Evolutionary conservation across 1,140 invertebrate species (phyloP).

Genomic region (Caerostris darwini): DNA sequence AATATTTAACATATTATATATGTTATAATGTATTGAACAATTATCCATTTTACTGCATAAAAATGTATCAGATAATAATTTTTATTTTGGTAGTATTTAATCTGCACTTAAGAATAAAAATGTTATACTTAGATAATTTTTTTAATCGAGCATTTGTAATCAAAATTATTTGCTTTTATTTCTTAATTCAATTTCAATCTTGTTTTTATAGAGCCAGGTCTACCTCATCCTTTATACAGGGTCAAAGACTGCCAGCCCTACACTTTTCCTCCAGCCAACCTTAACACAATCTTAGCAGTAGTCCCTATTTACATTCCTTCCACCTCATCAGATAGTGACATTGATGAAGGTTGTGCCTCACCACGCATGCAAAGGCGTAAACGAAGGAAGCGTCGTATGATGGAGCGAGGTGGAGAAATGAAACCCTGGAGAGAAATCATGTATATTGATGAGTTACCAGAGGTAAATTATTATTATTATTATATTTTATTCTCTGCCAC

Average conservation of each 20-base stretch:
- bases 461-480: conserved; percentile 32
- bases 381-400: conserved; percentile 31
- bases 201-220: conserved; percentile 63
- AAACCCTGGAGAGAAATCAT: conserved; percentile 64
- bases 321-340: conserved; percentile 92
- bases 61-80: too few relatives aligned
- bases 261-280: conserved; percentile 59
- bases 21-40: too few relatives aligned
- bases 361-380: conserved; percentile 82
- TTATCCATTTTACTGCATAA: too few relatives aligned
- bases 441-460: conserved; percentile 77
- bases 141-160: too few relatives aligned
- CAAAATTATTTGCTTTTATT: too few relatives aligned
- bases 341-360: conserved; percentile 86
- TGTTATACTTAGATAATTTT: too few relatives aligned
- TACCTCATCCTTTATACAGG: conserved; percentile 72
- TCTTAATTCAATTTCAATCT: neutral
- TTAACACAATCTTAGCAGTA: conserved; percentile 70
- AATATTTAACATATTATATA: too few relatives aligned
- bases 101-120: too few relatives aligned
- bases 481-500: too few relatives aligned
- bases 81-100: too few relatives aligned
- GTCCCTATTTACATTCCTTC: conserved; percentile 82
- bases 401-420: conserved; percentile 79
- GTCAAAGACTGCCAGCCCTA: conserved; percentile 70